Evolutionary conservation across 2,113 vertebrate genomes (phyloP), one percentile per base, ranked within the genome.

Genomic region (Chaenocephalus aceratus): DNA sequence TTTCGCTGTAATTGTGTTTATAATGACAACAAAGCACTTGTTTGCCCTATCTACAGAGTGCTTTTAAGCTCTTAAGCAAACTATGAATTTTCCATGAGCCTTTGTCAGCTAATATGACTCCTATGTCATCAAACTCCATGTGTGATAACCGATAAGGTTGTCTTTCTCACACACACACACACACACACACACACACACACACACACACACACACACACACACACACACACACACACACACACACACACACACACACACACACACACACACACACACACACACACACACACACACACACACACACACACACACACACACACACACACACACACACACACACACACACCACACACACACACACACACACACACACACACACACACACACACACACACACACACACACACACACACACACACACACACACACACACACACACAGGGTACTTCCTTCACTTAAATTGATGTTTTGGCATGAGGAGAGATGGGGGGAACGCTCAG

Each of bases 31-130:
- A 84, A 67, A 73, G 75, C 75, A 46, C 59, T 79, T 84, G 84
- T 80, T 74, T 73, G 65, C 49, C 68, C 54, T 44, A 10, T 66
- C 54, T 48, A 56, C 56, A 65, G 60, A 81, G 75, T 66, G 81
- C 64, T 75, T 85, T 86, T 85, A 70, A 70, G 72, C 66, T 30
- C 77, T 68, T 69, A 87, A 82, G 80, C 74, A 79, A 57, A 64
- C 66, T 2, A 48, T 82, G 72, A 88, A 83, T 90, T 85, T 92
- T 92, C 88, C 90, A 83, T 88, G 66, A 84, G 82, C 62, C 46
- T 57, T 8, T 14, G 84, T 85, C 83, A 79, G 72, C 80, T 21
- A 36, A 82, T 57, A 73, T 81, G 82, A 87, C 81, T 83, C 87
- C 75, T 74, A 82, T 77, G 79, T 83, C 84, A 87, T 83, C 80